phyloP scores from a whole-genome alignment of 1,140 invertebrate species.

The Drosophila sp. region DNA sequence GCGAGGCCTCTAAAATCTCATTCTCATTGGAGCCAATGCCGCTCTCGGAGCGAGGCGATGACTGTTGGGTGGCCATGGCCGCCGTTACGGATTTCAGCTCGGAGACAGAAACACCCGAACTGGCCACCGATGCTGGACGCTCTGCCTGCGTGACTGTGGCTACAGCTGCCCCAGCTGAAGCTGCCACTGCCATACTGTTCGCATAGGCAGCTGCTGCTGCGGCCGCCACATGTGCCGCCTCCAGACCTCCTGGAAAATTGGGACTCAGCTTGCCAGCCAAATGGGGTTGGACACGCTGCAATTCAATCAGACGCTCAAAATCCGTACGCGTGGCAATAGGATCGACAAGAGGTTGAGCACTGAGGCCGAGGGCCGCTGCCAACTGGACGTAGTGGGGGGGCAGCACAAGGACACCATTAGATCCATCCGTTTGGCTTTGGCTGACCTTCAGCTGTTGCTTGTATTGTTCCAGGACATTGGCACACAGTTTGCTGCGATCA shows the following conservation, averaged over 20 bases:
- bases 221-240: conserved; percentile 73
- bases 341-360: conserved; percentile 73
- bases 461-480: conserved; percentile 71
- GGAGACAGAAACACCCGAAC: conserved; percentile 65
- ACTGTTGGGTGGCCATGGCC: conserved; percentile 56
- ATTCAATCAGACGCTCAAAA: conserved; percentile 76
- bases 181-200: conserved; percentile 61
- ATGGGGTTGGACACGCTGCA: conserved; percentile 74
- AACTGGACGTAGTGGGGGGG: conserved; percentile 81
- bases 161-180: conserved; percentile 31
- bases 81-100: conserved; percentile 63
- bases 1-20: conserved; percentile 55
- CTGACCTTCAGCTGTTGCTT: conserved; percentile 63
- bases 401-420: conserved; percentile 65
- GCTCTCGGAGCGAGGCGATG: conserved; percentile 67
- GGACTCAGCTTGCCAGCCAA: conserved; percentile 68
- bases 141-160: conserved; percentile 45
- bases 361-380: conserved; percentile 73
- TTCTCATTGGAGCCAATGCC: conserved; percentile 71
- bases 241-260: conserved; percentile 65
- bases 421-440: conserved; percentile 37
- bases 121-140: conserved; percentile 65
- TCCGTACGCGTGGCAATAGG: conserved; percentile 74
- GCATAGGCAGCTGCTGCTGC: conserved; percentile 72
- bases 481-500: conserved; percentile 61